These are phyloP conservation scores for Ambastaia sidthimunki DNA, from an alignment of 2,797 vertebrate species.

Conservation along the genomic window DNA sequence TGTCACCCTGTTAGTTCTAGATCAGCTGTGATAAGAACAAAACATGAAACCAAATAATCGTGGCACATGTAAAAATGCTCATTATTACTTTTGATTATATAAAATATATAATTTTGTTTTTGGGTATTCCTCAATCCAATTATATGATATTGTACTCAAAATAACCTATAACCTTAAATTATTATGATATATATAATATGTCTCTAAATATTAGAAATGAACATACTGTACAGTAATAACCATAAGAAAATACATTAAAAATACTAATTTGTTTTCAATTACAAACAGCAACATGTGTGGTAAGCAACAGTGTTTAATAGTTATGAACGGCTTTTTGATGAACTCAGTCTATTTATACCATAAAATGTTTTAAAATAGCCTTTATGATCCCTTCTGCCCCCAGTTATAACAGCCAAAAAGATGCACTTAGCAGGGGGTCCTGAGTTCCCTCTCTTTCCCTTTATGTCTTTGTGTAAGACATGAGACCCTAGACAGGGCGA, in stretches of 20 bases:
- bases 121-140: background rate
- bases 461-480: slow-evolving; percentile 57
- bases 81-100: slow-evolving; percentile 26
- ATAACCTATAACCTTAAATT: background rate
- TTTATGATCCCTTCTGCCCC: background rate
- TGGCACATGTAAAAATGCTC: background rate
- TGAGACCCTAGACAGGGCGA: slow-evolving; percentile 50
- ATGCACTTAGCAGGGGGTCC: slow-evolving; percentile 28
- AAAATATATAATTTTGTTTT: background rate
- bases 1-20: background rate
- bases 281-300: slow-evolving; percentile 12
- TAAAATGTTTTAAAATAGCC: background rate
- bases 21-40: background rate
- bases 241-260: background rate
- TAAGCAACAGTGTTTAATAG: background rate
- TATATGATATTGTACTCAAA: background rate
- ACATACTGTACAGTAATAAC: background rate
- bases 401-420: background rate
- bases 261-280: background rate
- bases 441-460: slow-evolving; percentile 20
- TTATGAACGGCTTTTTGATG: background rate
- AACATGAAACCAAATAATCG: slow-evolving; percentile 5
- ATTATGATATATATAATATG: background rate
- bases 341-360: background rate
- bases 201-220: background rate